Evolutionary conservation across 2,888 invertebrate species (phyloP), one percentile per base, ranked within the genome.

Genomic region (Arge pagana): DNA sequence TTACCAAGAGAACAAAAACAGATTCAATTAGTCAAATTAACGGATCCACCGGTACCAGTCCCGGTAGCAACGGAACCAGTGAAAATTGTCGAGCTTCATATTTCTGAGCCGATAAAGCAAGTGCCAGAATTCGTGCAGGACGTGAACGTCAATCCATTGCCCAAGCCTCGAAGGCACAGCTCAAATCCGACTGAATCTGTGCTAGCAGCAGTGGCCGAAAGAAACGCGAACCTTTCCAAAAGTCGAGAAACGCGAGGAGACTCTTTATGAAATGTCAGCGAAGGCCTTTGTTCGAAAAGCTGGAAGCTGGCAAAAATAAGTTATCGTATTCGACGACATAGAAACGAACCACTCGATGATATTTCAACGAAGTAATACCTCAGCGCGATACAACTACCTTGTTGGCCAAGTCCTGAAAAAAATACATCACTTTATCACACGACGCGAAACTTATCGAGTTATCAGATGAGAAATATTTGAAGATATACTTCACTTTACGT

Each of bases 141-240:
- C 24, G 57, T 64, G 5, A 64, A 64, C 4, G 52, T 68, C 6
- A 72, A 83, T 72, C 83, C 83, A 2, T 79, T 83, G 70, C 82
- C 82, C 65, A 83, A 83, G 68, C 83, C 83, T 2, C 79, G 82
- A 63, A 77, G 83, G 64, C 81, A 82, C 49, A 68, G 64, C 39
- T 56, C 66, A 2, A 45, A 15, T 10, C 33, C 19, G 19, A 23
- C 45, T 23, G 21, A 45, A 45, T 23, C 50, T 41, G 5, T 19
- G 18, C n/a, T 53, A 53, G 30, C 43, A 57, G 37, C 11, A 48
- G 37, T 39, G 43, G 7, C 7, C 35, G 3, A 48, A 18, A 10
- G 40, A 55, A 8, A 45, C 35, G 23, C 16, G 31, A 19, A 52
- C 51, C 6, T 28, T 49, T 5, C 4, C 54, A 3, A 56, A 61